These are phyloP conservation scores for Chamaea fasciata DNA, from an alignment of 2,113 vertebrate species.

Conservation along the genomic window DNA sequence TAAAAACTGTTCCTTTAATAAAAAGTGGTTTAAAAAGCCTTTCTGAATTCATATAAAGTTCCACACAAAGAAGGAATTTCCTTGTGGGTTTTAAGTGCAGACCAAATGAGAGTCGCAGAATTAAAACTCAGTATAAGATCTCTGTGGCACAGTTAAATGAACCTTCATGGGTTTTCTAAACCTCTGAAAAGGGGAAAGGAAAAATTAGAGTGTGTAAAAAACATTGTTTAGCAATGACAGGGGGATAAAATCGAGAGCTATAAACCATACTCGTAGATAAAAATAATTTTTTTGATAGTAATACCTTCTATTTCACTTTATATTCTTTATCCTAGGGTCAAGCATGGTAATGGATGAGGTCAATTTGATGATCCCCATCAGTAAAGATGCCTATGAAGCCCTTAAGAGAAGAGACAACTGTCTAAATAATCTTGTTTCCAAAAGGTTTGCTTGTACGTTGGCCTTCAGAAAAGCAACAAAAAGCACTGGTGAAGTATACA, in stretches of 20 bases:
- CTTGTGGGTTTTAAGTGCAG: background rate
- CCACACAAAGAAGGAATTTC: background rate
- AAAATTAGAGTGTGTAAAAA: background rate
- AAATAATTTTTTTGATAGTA: background rate
- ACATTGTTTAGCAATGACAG: background rate
- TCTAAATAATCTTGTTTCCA: slow-evolving; percentile 49
- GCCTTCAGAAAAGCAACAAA: background rate
- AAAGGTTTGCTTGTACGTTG: slow-evolving; percentile 74
- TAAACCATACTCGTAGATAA: background rate
- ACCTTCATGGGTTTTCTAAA: background rate
- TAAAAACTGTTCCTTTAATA: background rate
- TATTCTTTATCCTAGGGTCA: slow-evolving; percentile 41
- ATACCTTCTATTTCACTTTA: background rate
- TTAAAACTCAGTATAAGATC: background rate
- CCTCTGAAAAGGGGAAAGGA: background rate
- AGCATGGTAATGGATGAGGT: background rate
- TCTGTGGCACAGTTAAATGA: background rate
- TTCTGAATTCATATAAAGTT: background rate
- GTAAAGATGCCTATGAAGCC: background rate
- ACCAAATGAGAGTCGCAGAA: background rate
- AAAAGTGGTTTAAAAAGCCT: background rate
- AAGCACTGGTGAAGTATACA: slow-evolving; percentile 51
- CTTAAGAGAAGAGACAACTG: slow-evolving; percentile 55
- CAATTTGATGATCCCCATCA: slow-evolving; percentile 36
- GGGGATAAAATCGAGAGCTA: background rate